These are phyloP conservation scores for Apodemia duryi DNA, from an alignment of 2,888 invertebrate species.

Conservation along the genomic window DNA sequence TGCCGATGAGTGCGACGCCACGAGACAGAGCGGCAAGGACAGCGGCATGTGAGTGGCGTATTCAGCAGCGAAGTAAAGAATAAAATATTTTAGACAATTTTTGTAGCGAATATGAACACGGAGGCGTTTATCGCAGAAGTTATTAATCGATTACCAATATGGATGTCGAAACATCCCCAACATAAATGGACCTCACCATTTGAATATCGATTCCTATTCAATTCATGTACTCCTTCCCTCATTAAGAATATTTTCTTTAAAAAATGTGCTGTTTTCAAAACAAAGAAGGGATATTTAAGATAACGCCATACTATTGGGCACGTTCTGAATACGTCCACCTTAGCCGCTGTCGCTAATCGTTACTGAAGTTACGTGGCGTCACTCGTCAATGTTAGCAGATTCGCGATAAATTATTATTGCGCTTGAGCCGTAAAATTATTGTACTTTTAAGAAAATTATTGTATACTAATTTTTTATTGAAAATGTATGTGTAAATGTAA, in stretches of 20 bases:
- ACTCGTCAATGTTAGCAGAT: too few relatives aligned
- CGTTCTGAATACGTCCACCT: constrained; percentile 5
- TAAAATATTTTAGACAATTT: neutral
- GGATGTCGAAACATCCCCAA: constrained; percentile 21
- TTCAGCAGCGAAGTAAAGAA: neutral
- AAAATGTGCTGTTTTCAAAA: too few relatives aligned
- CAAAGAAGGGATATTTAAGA: constrained; percentile 1
- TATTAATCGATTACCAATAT: constrained; percentile 18
- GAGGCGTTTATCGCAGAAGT: constrained; percentile 18
- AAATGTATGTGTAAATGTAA: too few relatives aligned
- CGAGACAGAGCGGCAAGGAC: neutral
- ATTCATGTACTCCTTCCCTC: neutral
- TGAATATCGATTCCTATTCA: constrained; percentile 3
- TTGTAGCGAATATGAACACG: constrained; percentile 14
- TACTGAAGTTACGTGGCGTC: too few relatives aligned
- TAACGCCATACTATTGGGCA: neutral
- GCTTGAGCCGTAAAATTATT: too few relatives aligned
- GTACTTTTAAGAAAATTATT: too few relatives aligned
- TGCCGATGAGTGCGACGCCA: too few relatives aligned
- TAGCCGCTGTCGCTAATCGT: neutral
- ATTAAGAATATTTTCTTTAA: constrained; percentile 1
- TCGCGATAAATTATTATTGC: too few relatives aligned
- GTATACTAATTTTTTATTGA: too few relatives aligned
- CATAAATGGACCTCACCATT: constrained; percentile 15
- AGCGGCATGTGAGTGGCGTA: constrained; percentile 3